Evolutionary conservation across 2,113 vertebrate species (phyloP), one percentile per base, ranked within the genome.

Genomic region (Garra rufa): DNA sequence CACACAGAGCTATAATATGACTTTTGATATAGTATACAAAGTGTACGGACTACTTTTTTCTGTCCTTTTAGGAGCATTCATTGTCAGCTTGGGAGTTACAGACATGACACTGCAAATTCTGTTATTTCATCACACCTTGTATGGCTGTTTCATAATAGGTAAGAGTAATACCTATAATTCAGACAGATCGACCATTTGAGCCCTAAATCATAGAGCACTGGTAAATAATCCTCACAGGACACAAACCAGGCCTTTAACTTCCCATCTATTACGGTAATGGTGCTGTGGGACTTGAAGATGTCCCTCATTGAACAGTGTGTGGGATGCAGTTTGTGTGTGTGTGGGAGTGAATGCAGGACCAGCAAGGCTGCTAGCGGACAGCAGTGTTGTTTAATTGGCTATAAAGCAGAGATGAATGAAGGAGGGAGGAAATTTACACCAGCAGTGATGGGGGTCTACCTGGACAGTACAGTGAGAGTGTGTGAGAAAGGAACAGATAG

Each of bases 391-490:
- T 90, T 91, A 92, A 92, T 92, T 88, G 91, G 88, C 89, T 90
- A 90, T 91, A 91, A 91, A 89, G 88, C 84, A 83, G 82, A 90
- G 89, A 92, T 91, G 86, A 90, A 92, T 85, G 87, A 84, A 88
- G 82, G 48, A 57, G 81, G 46, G 82, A 82, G 86, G 85, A 83
- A 89, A 88, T 92, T 89, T 92, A 91, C 91, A 89, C 83, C 52
- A 80, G 46, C 79, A 82, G 74, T 90, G 89, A 91, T 89, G 86
- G 78, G 89, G 82, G 48, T 57, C 44, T 83, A 28, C 61, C 81
- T 41, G 83, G 41, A 11, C 65, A 38, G 83, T 43, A 7, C 52
- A 61, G 21, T 14, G 21, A 38, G 61, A 17, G 13, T 78, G 46
- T 21, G 69, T 30, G 75, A 74, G 43, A 85, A 76, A 30, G 44